phyloP scores from a whole-genome alignment of 2,888 invertebrate genomes.

The Parapristionchus giblindavisi region DNA sequence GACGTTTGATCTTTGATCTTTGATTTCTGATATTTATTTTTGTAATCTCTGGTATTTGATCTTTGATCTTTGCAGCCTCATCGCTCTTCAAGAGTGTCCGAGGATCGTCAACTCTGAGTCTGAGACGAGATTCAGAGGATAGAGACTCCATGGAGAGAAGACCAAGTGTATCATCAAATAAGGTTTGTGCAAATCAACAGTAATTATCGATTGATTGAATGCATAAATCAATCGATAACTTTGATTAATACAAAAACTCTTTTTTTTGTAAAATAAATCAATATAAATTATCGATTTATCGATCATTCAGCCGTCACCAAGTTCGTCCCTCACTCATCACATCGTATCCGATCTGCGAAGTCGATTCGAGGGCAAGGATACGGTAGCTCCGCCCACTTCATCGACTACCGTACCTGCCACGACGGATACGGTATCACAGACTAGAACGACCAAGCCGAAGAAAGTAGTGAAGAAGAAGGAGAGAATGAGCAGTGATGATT shows the following conservation, averaged over 20 bases:
- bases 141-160: conserved; percentile 25
- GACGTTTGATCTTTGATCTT: background rate
- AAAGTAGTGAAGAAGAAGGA: conserved; percentile 4
- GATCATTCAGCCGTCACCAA: too few species aligned
- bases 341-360: conserved; percentile 1
- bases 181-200: background rate
- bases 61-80: background rate
- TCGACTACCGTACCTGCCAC: background rate
- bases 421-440: conserved; percentile 3
- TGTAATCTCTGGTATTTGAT: background rate
- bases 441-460: conserved; percentile 7
- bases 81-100: background rate
- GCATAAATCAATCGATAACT: too few species aligned
- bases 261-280: too few species aligned
- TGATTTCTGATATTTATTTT: background rate
- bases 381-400: background rate
- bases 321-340: too few species aligned
- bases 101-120: background rate
- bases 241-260: too few species aligned
- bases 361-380: background rate
- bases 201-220: too few species aligned
- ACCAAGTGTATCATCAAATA: conserved; percentile 1
- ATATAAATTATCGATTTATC: too few species aligned
- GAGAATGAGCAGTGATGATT: conserved; percentile 1
- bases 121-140: conserved; percentile 1